Evolutionary conservation across 30 jellyfish, hydroid and myxozoan genomes (phyloP).

Genomic region (Pelagia noctiluca): DNA sequence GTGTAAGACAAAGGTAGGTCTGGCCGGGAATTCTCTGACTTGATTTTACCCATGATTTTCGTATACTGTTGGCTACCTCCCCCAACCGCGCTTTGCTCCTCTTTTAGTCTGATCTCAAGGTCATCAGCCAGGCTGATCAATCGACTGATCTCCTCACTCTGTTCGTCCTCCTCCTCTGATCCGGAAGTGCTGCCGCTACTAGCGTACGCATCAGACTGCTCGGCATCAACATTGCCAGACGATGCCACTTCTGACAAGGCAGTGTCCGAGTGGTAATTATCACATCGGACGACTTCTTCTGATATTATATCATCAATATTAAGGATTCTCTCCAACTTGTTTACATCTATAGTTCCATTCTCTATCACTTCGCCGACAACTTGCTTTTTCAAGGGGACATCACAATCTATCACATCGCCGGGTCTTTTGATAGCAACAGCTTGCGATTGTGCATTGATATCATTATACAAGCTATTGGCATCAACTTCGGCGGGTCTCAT

Average conservation of each 20-base stretch:
- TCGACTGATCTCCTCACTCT: neutral
- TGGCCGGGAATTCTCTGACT: too few relatives aligned
- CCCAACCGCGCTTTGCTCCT: neutral
- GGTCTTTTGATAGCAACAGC: neutral
- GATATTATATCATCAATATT: constrained; percentile 27
- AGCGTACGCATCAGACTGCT: neutral
- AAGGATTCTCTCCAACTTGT: neutral
- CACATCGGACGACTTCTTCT: constrained; percentile 8
- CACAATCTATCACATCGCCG: neutral
- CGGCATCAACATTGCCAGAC: neutral
- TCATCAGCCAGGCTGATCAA: constrained; percentile 18
- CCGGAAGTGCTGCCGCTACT: neutral
- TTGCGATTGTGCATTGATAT: too few relatives aligned
- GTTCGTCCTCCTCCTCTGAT: neutral
- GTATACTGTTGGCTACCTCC: too few relatives aligned
- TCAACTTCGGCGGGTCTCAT: too few relatives aligned
- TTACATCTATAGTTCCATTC: constrained; percentile 8
- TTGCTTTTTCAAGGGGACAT: neutral
- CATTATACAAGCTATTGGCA: too few relatives aligned
- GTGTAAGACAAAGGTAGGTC: neutral
- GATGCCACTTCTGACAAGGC: constrained; percentile 2
- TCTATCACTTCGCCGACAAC: neutral
- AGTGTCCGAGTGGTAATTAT: neutral
- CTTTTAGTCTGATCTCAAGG: constrained; percentile 7
- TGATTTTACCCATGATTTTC: too few relatives aligned